phyloP scores from a whole-genome alignment of 30 jellyfish, hydroid and myxozoan genomes.

The Turritopsis rubra region DNA sequence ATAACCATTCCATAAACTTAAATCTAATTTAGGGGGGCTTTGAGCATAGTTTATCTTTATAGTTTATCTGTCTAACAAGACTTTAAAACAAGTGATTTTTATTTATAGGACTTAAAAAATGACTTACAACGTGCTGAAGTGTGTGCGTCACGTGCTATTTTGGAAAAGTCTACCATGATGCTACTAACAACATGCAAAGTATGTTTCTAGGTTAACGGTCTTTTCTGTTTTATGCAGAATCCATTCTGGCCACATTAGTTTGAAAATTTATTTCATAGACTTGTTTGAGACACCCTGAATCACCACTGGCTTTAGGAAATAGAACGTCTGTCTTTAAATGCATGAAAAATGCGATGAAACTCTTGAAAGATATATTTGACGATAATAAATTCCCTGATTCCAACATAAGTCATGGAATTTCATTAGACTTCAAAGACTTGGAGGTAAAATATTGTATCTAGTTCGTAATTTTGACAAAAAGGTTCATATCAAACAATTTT shows the following conservation, averaged over 20 bases:
- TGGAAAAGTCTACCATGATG: constrained; percentile 98
- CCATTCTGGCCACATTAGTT: neutral
- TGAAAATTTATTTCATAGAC: constrained; percentile 44
- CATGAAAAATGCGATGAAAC: constrained; percentile 89
- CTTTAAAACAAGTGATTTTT: no score
- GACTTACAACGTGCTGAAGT: constrained; percentile 96
- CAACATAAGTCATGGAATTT: constrained; percentile 28
- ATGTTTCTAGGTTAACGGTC: neutral
- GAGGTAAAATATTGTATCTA: neutral
- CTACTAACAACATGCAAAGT: constrained; percentile 95
- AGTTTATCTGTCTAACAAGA: no score
- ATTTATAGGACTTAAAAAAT: constrained; percentile 91
- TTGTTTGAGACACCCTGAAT: constrained; percentile 95
- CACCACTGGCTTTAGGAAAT: constrained; percentile 88
- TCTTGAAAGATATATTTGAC: constrained; percentile 50
- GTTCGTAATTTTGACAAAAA: neutral
- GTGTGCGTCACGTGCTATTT: constrained; percentile 96
- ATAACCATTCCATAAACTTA: no score
- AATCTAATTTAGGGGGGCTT: no score
- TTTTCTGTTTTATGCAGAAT: neutral
- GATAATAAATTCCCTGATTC: constrained; percentile 55
- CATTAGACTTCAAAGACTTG: constrained; percentile 9
- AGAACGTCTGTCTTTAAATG: constrained; percentile 73
- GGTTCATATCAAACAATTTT: no score
- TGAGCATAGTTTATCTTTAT: no score